Conservation (phyloP, 1,140 invertebrate genomes). For the Neodiprion pinetum region DNA sequence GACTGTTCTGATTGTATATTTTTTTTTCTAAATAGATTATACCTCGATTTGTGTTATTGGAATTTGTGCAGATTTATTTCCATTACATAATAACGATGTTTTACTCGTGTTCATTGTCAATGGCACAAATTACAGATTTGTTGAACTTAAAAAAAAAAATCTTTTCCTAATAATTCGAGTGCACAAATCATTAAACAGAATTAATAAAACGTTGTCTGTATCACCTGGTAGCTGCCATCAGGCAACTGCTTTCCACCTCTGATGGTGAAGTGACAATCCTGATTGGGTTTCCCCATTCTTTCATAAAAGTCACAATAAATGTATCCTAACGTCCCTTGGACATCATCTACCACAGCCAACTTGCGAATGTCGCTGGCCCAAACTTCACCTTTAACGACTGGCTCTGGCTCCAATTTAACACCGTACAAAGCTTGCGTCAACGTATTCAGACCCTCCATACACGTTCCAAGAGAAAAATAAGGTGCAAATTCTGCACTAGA, state of each 20-base stretch:
- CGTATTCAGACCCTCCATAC: conserved; percentile 95
- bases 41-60: too few species aligned
- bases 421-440: conserved; percentile 83
- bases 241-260: conserved; percentile 84
- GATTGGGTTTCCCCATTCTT: conserved; percentile 86
- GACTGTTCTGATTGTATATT: too few species aligned
- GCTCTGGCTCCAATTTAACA: conserved; percentile 76
- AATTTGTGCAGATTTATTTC: too few species aligned
- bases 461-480: conserved; percentile 93
- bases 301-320: conserved; percentile 99
- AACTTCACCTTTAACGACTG: conserved; percentile 72
- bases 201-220: not conserved
- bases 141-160: too few species aligned
- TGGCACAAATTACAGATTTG: too few species aligned
- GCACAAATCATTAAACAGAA: too few species aligned
- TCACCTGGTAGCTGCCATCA: conserved; percentile 85
- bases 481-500: conserved; percentile 76
- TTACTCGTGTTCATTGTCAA: too few species aligned
- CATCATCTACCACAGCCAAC: conserved; percentile 80
- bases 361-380: conserved; percentile 92
- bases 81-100: too few species aligned
- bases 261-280: conserved; percentile 99
- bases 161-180: too few species aligned
- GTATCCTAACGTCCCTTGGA: conserved; percentile 83
- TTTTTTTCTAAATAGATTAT: too few species aligned